A percentile compares a stretch with the other conserved stretches of the same genome.
Conservation (phyloP, 2,113 vertebrate genomes). For the Cyanoramphus novaezelandiae region DNA sequence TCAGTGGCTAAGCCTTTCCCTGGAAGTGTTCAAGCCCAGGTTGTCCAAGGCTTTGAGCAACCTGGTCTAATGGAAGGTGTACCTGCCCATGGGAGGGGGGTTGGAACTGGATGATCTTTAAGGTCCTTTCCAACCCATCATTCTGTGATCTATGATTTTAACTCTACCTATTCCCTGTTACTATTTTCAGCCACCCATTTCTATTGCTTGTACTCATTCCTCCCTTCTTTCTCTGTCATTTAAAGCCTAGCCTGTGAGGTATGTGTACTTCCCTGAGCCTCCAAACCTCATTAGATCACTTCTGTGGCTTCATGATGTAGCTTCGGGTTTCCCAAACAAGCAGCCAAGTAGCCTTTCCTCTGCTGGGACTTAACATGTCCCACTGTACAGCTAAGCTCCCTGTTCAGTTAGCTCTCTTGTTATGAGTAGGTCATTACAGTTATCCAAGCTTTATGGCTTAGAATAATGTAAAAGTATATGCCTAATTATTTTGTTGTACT, state of each 20-base stretch:
- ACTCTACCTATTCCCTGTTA: background rate
- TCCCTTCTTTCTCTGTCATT: background rate
- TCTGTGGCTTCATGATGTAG: background rate
- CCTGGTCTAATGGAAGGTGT: background rate
- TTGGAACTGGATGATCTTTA: background rate
- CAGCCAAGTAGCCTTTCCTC: background rate
- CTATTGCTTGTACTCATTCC: background rate
- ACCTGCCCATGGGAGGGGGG: background rate
- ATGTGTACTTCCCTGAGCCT: background rate
- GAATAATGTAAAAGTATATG: background rate
- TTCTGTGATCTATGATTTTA: background rate
- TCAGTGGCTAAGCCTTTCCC: background rate
- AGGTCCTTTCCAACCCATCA: background rate
- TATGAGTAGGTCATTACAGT: background rate
- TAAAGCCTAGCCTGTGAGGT: background rate
- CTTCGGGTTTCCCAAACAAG: background rate
- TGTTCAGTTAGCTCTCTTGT: background rate
- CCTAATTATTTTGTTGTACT: background rate
- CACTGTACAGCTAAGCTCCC: background rate
- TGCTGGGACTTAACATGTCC: background rate
- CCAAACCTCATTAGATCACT: background rate
- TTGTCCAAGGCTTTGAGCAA: background rate
- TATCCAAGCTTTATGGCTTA: background rate
- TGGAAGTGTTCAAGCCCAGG: background rate
- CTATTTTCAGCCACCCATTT: background rate